Evolutionary conservation across 2,113 vertebrate genomes (phyloP).

Genomic region (Cheilinus undulatus): DNA sequence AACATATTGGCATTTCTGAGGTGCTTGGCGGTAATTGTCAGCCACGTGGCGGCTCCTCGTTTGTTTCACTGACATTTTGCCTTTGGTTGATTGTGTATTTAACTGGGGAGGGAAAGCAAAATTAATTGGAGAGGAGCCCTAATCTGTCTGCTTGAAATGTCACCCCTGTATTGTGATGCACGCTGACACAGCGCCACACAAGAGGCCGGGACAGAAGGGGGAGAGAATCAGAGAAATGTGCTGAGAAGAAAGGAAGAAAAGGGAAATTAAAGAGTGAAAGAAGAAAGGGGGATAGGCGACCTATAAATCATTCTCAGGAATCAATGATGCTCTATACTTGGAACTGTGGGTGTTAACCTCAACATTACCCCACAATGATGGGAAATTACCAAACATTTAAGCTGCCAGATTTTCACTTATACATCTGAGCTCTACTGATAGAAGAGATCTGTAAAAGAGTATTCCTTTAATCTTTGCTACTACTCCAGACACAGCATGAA

Average conservation of each 20-base stretch:
- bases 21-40: conserved; percentile 83
- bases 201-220: conserved; percentile 12
- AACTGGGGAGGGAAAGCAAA: conserved; percentile 80
- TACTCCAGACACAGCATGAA: background rate
- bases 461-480: background rate
- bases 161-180: conserved; percentile 78
- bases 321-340: background rate
- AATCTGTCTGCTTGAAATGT: conserved; percentile 86
- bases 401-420: background rate
- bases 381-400: conserved; percentile 23
- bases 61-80: conserved; percentile 86
- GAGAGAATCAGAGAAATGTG: conserved; percentile 22
- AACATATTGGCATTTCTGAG: conserved; percentile 85
- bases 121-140: conserved; percentile 84
- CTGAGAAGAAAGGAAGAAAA: background rate
- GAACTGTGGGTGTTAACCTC: conserved; percentile 30
- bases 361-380: conserved; percentile 34
- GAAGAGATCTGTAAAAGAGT: background rate
- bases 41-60: conserved; percentile 75
- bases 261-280: conserved; percentile 1
- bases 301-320: conserved; percentile 17
- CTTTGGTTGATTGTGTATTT: conserved; percentile 87
- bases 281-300: conserved; percentile 5
- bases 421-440: background rate
- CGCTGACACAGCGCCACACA: conserved; percentile 61